Conservation (phyloP, 2,797 vertebrate genomes). For the Acanthornis magna region DNA sequence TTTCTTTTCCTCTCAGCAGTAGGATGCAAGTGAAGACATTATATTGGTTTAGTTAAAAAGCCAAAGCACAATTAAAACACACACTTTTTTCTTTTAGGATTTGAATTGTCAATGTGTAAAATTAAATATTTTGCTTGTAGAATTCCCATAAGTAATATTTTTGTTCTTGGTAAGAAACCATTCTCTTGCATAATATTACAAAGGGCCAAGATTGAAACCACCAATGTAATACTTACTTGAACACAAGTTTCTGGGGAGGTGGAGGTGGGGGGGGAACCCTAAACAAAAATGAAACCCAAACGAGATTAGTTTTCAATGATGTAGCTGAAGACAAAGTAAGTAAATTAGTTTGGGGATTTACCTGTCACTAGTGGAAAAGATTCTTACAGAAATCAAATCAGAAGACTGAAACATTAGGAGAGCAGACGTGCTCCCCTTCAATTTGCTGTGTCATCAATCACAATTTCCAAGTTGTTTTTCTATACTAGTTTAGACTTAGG, state of each 20-base stretch:
- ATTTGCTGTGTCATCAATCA: background rate
- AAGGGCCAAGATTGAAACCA: background rate
- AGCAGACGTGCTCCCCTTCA: background rate
- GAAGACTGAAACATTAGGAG: background rate
- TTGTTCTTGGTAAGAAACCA: background rate
- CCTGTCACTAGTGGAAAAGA: background rate
- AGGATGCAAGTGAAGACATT: background rate
- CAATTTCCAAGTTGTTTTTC: background rate
- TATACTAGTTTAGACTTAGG: background rate
- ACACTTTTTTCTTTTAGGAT: background rate
- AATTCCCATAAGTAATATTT: background rate
- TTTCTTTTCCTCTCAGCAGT: background rate
- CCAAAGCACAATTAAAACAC: background rate
- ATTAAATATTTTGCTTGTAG: background rate
- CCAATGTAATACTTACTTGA: background rate
- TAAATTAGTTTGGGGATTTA: slow-evolving; percentile 36
- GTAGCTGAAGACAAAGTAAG: slow-evolving; percentile 12
- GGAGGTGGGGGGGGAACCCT: background rate
- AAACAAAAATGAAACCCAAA: background rate
- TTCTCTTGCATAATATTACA: background rate
- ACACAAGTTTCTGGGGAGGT: background rate
- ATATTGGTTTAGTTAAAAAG: background rate
- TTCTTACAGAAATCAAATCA: slow-evolving; percentile 16
- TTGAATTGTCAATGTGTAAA: background rate
- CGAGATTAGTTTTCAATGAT: slow-evolving; percentile 10